phyloP scores from a whole-genome alignment of 2,797 vertebrate species.

The Microctenopoma stevenorrisi region DNA sequence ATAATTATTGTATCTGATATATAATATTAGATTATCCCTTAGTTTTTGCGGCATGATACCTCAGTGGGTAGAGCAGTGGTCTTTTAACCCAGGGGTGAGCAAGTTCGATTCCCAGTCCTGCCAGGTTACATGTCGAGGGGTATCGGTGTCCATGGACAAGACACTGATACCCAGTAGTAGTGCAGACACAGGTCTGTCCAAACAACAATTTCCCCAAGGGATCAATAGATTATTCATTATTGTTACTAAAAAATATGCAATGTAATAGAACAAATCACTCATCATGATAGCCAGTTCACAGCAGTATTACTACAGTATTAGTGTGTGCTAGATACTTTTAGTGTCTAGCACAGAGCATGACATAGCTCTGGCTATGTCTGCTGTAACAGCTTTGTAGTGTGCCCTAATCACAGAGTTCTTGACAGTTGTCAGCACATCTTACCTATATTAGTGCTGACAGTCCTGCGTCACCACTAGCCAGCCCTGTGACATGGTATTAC shows the following conservation, averaged over 20 bases:
- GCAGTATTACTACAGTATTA: neutral
- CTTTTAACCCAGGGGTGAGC: too few relatives aligned
- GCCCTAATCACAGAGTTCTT: constrained; percentile 41
- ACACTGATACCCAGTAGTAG: too few relatives aligned
- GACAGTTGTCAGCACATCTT: constrained; percentile 56
- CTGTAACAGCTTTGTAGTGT: constrained; percentile 37
- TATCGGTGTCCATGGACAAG: too few relatives aligned
- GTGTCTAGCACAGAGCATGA: too few relatives aligned
- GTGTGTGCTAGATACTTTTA: neutral
- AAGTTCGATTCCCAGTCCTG: too few relatives aligned
- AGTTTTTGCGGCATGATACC: too few relatives aligned
- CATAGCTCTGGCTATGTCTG: neutral
- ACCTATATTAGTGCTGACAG: constrained; percentile 56
- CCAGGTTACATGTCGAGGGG: too few relatives aligned
- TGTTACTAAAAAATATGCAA: too few relatives aligned
- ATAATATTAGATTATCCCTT: neutral
- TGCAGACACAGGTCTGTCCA: too few relatives aligned
- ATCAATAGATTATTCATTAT: too few relatives aligned
- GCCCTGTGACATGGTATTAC: constrained; percentile 44
- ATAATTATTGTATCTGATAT: neutral
- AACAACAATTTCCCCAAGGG: too few relatives aligned
- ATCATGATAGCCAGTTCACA: neutral
- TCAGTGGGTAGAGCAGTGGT: too few relatives aligned
- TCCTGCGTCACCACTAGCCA: constrained; percentile 43
- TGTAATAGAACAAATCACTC: neutral